Conservation (phyloP, 2,888 invertebrate species). For the Nephrotoma appendiculata region DNA sequence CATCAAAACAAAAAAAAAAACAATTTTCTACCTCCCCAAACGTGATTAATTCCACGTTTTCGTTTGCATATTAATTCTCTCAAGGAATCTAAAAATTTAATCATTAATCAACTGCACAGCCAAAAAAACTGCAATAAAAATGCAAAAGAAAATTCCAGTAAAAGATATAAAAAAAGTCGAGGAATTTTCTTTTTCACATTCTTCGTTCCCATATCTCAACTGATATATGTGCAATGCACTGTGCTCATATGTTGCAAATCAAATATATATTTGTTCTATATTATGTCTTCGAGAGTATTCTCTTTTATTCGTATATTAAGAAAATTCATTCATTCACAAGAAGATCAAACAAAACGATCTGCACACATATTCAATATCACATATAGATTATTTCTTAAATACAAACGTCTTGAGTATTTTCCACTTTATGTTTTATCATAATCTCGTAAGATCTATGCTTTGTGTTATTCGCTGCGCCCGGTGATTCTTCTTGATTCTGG, state of each 20-base stretch:
- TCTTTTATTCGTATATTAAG: neutral
- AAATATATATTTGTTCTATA: neutral
- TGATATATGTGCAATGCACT: neutral
- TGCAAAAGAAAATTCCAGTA: neutral
- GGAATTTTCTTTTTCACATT: neutral
- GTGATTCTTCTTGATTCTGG: neutral
- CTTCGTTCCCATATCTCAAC: neutral
- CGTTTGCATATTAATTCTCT: neutral
- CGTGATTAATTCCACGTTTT: neutral
- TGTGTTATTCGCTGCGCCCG: neutral
- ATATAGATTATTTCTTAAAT: neutral
- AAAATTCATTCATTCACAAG: neutral
- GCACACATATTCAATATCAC: neutral
- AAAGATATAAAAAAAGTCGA: neutral
- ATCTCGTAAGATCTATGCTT: neutral
- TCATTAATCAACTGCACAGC: neutral
- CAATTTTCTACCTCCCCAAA: neutral
- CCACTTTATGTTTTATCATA: neutral
- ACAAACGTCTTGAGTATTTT: neutral
- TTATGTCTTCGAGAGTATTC: neutral
- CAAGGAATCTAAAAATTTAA: neutral
- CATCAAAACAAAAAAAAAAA: neutral
- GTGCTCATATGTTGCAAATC: neutral
- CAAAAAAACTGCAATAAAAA: neutral
- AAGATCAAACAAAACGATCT: neutral